Evolutionary conservation across 2,797 vertebrate genomes (phyloP).

Genomic region (Eupleurogrammus muticus): DNA sequence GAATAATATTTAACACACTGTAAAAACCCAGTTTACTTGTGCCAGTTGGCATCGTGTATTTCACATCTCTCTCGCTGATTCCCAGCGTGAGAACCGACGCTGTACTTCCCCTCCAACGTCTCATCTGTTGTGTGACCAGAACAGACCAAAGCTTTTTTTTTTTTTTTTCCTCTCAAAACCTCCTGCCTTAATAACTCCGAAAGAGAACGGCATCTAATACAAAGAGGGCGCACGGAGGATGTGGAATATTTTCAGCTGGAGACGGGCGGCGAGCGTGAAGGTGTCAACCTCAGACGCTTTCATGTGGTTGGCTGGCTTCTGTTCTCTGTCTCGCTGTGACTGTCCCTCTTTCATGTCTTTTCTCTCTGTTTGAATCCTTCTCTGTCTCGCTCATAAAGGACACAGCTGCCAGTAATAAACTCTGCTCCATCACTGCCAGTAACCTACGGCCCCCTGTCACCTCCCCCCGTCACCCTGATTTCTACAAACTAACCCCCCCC

Average conservation of each 20-base stretch:
- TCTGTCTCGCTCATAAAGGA: slow-evolving; percentile 87
- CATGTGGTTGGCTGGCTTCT: slow-evolving; percentile 85
- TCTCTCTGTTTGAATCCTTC: slow-evolving; percentile 81
- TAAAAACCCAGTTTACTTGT: slow-evolving; percentile 2
- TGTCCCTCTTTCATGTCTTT: slow-evolving; percentile 83
- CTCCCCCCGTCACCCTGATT: slow-evolving; percentile 44
- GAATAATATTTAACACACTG: too few relatives aligned
- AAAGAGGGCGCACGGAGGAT: slow-evolving; percentile 53
- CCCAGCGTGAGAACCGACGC: slow-evolving; percentile 47
- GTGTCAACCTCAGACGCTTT: slow-evolving; percentile 88
- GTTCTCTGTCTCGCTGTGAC: slow-evolving; percentile 79
- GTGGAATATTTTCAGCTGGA: slow-evolving; percentile 84
- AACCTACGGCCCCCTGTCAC: slow-evolving; percentile 73
- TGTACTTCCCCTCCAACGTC: slow-evolving; percentile 70
- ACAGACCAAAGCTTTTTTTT: slow-evolving; percentile 70
- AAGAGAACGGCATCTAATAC: slow-evolving; percentile 64
- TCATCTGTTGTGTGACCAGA: slow-evolving; percentile 40
- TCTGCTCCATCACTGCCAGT: slow-evolving; percentile 85
- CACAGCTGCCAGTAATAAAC: slow-evolving; percentile 85
- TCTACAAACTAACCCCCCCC: slow-evolving; percentile 47
- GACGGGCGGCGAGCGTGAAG: slow-evolving; percentile 73
- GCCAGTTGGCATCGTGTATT: not conserved
- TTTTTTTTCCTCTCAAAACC: slow-evolving; percentile 69
- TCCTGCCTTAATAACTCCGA: slow-evolving; percentile 62
- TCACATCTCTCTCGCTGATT: too few relatives aligned